These are phyloP conservation scores for Vulpes vulpes DNA, from an alignment of 2,113 vertebrate genomes.

Conservation along the genomic window DNA sequence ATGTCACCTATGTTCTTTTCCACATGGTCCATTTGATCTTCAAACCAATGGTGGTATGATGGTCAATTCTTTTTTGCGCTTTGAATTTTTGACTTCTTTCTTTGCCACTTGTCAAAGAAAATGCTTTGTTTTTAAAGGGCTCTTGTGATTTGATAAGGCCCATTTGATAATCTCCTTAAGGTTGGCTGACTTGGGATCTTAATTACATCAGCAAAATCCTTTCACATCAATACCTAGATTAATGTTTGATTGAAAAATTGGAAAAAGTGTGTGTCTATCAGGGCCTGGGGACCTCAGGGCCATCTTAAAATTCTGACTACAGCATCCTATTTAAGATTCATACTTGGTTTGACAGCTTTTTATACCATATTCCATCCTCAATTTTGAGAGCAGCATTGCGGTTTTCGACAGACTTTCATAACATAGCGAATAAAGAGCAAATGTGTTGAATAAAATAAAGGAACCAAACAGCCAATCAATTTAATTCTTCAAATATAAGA, in stretches of 20 bases:
- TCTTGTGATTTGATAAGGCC: not conserved
- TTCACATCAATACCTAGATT: not conserved
- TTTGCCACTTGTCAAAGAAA: not conserved
- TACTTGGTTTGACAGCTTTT: not conserved
- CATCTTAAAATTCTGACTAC: not conserved
- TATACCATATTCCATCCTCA: not conserved
- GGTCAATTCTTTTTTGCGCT: not conserved
- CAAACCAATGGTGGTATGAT: not conserved
- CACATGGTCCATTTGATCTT: not conserved
- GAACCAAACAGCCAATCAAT: not conserved
- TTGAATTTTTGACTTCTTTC: not conserved
- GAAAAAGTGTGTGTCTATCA: not conserved
- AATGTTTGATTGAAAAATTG: not conserved
- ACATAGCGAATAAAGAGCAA: not conserved
- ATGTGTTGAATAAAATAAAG: not conserved
- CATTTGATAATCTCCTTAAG: not conserved
- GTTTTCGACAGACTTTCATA: not conserved
- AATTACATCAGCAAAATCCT: not conserved
- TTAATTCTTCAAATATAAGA: not conserved
- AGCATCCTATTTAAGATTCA: not conserved
- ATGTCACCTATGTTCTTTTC: not conserved
- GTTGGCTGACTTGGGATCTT: constrained; percentile 13
- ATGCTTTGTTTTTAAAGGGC: not conserved
- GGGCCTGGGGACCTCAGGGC: not conserved
- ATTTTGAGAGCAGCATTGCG: not conserved